Percentiles rank a stretch among this genome's conserved stretches.
phyloP scores from a whole-genome alignment of 2,113 vertebrate species.

The Bambusicola thoracicus region DNA sequence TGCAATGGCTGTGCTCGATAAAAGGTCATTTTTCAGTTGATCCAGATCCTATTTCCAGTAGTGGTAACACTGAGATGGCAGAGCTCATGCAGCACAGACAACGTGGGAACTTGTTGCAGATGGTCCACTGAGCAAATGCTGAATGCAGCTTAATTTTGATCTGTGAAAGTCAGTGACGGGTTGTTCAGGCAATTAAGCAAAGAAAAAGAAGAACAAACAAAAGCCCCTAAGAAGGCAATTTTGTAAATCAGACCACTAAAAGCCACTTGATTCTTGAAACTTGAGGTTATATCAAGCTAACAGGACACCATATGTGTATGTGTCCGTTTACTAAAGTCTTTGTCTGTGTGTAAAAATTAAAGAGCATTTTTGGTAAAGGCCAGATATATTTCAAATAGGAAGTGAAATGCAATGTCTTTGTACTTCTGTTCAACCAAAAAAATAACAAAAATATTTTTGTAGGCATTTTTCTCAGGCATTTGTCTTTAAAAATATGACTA shows the following conservation, averaged over 20 bases:
- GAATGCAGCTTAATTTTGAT: slow-evolving; percentile 26
- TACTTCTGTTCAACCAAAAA: neutral
- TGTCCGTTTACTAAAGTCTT: neutral
- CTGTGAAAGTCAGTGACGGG: neutral
- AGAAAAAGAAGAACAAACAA: neutral
- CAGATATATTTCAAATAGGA: neutral
- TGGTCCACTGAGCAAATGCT: neutral
- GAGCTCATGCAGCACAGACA: neutral
- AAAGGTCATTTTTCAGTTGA: neutral
- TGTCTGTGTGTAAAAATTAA: neutral
- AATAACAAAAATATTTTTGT: neutral
- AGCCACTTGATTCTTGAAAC: neutral
- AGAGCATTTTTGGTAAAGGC: neutral
- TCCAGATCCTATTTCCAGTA: neutral
- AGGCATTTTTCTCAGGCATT: neutral
- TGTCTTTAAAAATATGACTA: neutral
- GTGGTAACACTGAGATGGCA: neutral
- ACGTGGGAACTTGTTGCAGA: neutral
- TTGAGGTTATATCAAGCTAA: neutral
- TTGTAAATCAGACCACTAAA: slow-evolving; percentile 10
- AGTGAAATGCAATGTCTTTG: neutral
- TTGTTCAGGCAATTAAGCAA: slow-evolving; percentile 36
- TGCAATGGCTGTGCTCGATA: neutral
- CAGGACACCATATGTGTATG: slow-evolving; percentile 18
- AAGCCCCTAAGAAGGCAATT: neutral